Evolutionary conservation across 2,888 invertebrate species (phyloP).

Genomic region (Plutella xylostella): DNA sequence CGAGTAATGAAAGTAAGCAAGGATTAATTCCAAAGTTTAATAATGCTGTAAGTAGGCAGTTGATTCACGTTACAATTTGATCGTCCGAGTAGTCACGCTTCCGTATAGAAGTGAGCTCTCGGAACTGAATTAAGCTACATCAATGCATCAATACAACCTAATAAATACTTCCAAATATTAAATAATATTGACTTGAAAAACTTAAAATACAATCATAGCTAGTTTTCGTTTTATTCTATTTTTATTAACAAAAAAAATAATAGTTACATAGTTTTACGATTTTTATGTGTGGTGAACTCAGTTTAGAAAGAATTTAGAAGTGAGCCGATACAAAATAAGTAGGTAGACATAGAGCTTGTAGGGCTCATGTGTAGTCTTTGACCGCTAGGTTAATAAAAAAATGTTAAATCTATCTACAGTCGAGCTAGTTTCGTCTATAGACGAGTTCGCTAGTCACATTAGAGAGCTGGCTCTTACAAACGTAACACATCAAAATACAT

Average conservation of each 20-base stretch:
- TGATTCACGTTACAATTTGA: slow-evolving; percentile 4
- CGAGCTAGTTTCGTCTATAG: too few relatives aligned
- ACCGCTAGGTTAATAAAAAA: too few relatives aligned
- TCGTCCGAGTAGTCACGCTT: slow-evolving; percentile 12
- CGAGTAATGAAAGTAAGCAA: not conserved
- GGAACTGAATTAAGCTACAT: slow-evolving; percentile 25
- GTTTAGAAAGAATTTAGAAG: too few relatives aligned
- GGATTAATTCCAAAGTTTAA: slow-evolving; percentile 2
- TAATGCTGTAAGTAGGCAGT: slow-evolving; percentile 3
- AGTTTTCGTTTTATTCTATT: slow-evolving; percentile 53
- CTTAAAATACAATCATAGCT: slow-evolving; percentile 34
- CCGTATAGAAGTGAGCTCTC: slow-evolving; percentile 21
- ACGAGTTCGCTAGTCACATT: too few relatives aligned
- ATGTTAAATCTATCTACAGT: too few relatives aligned
- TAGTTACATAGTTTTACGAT: slow-evolving; percentile 39
- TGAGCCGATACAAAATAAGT: too few relatives aligned
- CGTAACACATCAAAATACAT: too few relatives aligned
- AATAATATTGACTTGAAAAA: slow-evolving; percentile 46
- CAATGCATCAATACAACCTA: slow-evolving; percentile 35
- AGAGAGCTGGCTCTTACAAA: too few relatives aligned
- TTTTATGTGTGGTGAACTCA: slow-evolving; percentile 40
- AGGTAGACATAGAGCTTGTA: too few relatives aligned
- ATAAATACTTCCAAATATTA: slow-evolving; percentile 41
- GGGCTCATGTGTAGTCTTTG: too few relatives aligned
- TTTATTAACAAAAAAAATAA: slow-evolving; percentile 39